Base-by-base conservation (phyloP, 2,888 invertebrate genomes). In the Trichopoda pennipes region DNA sequence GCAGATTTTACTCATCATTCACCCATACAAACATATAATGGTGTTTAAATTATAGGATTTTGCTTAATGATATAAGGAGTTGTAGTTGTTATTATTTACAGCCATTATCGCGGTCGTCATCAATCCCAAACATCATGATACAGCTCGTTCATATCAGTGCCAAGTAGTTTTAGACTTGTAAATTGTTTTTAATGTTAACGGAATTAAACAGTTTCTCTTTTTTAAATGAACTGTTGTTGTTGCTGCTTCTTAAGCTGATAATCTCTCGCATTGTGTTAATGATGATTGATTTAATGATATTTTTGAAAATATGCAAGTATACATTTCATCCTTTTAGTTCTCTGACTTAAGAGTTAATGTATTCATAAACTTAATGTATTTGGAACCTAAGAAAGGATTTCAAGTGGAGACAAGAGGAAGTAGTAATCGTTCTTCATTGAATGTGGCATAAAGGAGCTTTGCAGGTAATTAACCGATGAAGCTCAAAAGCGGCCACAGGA, bases 161-260 rank as follows among this genome's bases (percentile, higher is more conserved):
- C n/a, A 42, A n/a, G n/a, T 55, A 21, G 47, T 72, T 63, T 51
- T 23, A 23, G 35, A 49, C 8, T 35, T 23, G 49, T 60, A 23
- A 70, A 51, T 49, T 35, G 23, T 28, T 19, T 63, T 55, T n/a
- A 63, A 17, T 75, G 47, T 64, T 63, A 35, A 47, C 21, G 23
- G 23, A 35, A 64, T 56, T 49, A 21, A 74, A 56, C 6, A 74
- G 35, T 64, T 74, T 74, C 64, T 47, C 63, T 74, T 74, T 47
- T 64, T 63, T 61, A 44, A 19, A 55, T 42, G 3, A n/a, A n/a
- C 21, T 21, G 44, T 23, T 42, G 0, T 49, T 58, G 21, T n/a
- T 60, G 19, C 8, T 51, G 21, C 51, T 21, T 8, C 10, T 23
- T 35, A 9, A n/a, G 1, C 21, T 42, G 58, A 12, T n/a, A 23